phyloP scores from a whole-genome alignment of 92 coral and sea anemone species.

The Porites cylindrica region DNA sequence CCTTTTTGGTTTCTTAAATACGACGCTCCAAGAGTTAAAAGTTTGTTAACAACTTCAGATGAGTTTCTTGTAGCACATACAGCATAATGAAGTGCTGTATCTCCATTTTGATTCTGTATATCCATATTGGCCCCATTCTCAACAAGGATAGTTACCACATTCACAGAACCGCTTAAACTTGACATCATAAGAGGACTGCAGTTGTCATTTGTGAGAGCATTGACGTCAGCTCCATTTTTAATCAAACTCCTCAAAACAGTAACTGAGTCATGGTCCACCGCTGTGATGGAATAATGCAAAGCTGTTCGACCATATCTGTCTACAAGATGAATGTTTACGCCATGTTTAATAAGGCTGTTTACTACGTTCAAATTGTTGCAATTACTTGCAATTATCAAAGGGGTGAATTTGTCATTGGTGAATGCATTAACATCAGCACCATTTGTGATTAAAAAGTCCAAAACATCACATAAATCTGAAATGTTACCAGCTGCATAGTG shows the following conservation, averaged over 20 bases:
- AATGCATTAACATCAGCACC: conserved; percentile 76
- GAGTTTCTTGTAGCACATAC: conserved; percentile 59
- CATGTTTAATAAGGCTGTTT: conserved; percentile 60
- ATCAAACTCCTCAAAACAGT: not conserved
- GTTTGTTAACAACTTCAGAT: conserved; percentile 65
- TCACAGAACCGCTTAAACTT: not conserved
- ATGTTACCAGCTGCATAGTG: not conserved
- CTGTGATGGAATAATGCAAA: conserved; percentile 44
- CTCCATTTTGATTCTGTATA: not conserved
- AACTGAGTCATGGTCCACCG: not conserved
- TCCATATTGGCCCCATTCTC: not conserved
- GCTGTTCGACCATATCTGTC: conserved; percentile 76
- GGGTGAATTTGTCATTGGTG: conserved; percentile 69
- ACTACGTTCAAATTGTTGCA: conserved; percentile 73
- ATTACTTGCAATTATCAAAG: conserved; percentile 78
- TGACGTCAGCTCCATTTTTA: not conserved
- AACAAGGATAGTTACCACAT: not conserved
- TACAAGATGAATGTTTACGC: conserved; percentile 65
- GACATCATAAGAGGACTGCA: not conserved
- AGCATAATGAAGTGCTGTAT: conserved; percentile 27
- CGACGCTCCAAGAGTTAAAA: conserved; percentile 45
- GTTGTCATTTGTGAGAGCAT: not conserved
- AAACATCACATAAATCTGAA: not conserved
- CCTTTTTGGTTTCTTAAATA: conserved; percentile 54
- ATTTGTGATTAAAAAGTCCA: not conserved